A percentile compares a stretch with the other conserved stretches of the same genome.
phyloP scores from a whole-genome alignment of 2,797 vertebrate species.

The Chrysocyon brachyurus region DNA sequence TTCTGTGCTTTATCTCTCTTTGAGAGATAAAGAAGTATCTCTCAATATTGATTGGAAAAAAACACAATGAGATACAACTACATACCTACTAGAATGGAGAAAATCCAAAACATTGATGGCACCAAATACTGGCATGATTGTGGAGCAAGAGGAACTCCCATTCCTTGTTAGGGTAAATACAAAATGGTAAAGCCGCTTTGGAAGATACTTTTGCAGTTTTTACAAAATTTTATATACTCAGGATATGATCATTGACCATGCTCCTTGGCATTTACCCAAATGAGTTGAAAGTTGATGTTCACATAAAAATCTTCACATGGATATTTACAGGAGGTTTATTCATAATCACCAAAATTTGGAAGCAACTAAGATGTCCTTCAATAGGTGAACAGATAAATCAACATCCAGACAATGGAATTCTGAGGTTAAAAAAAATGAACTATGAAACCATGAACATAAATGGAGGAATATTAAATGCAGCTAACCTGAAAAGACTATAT shows the following conservation, averaged over 20 bases:
- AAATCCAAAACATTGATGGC: not conserved
- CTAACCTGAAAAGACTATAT: not conserved
- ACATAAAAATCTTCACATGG: not conserved
- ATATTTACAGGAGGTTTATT: not conserved
- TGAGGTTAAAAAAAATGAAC: slow-evolving; percentile 15
- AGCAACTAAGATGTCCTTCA: not conserved
- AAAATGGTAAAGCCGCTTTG: not conserved
- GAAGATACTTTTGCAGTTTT: not conserved
- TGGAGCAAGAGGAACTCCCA: not conserved
- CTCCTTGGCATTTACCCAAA: not conserved
- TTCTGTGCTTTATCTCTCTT: not conserved
- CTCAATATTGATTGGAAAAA: not conserved
- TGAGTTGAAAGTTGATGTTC: not conserved
- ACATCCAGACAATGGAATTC: not conserved
- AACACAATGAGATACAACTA: not conserved
- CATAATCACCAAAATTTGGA: not conserved
- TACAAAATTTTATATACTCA: not conserved
- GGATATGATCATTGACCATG: not conserved
- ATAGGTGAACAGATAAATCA: not conserved
- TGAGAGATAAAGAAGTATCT: not conserved
- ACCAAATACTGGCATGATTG: not conserved
- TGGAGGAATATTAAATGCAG: not conserved
- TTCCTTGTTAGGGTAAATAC: not conserved
- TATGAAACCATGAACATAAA: not conserved
- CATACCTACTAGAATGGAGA: not conserved